Evolutionary conservation across 2,888 invertebrate species (phyloP).

Genomic region (Teleiodes luculella): DNA sequence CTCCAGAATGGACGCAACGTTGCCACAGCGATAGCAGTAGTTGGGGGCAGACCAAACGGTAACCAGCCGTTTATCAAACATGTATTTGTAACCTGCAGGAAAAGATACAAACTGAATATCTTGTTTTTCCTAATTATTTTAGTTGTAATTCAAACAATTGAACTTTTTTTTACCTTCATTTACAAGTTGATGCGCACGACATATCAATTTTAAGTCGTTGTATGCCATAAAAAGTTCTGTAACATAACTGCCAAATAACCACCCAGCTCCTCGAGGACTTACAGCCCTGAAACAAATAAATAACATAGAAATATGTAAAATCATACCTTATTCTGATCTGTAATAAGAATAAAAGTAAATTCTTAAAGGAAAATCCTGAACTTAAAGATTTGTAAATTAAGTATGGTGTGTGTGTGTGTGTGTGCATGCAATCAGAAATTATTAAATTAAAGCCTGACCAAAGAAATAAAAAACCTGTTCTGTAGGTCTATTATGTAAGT

Average conservation of each 20-base stretch:
- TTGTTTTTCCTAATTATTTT: background rate
- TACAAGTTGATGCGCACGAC: slow-evolving; percentile 98
- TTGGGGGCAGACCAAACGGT: slow-evolving; percentile 99
- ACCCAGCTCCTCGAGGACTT: slow-evolving; percentile 97
- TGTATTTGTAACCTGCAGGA: slow-evolving; percentile 93
- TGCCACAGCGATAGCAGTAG: slow-evolving; percentile 99
- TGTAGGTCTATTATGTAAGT: too few relatives aligned
- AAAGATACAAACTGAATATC: background rate
- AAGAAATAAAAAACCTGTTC: too few relatives aligned
- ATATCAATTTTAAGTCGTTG: slow-evolving; percentile 95
- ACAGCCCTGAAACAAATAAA: slow-evolving; percentile 80
- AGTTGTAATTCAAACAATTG: too few relatives aligned
- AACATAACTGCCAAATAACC: slow-evolving; percentile 96
- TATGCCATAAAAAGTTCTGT: slow-evolving; percentile 96
- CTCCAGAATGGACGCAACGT: slow-evolving; percentile 97
- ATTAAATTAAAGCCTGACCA: too few relatives aligned
- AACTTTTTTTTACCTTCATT: slow-evolving; percentile 96
- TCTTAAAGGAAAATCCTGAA: too few relatives aligned
- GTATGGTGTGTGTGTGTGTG: too few relatives aligned
- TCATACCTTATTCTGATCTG: background rate
- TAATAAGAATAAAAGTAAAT: background rate
- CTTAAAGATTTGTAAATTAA: too few relatives aligned
- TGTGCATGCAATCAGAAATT: too few relatives aligned
- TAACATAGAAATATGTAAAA: too few relatives aligned
- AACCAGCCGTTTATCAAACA: slow-evolving; percentile 97